A percentile compares a stretch with the other conserved stretches of the same genome.
These are phyloP conservation scores for Ctenopoma multispine DNA, from an alignment of 2,797 vertebrate species.

Conservation along the genomic window DNA sequence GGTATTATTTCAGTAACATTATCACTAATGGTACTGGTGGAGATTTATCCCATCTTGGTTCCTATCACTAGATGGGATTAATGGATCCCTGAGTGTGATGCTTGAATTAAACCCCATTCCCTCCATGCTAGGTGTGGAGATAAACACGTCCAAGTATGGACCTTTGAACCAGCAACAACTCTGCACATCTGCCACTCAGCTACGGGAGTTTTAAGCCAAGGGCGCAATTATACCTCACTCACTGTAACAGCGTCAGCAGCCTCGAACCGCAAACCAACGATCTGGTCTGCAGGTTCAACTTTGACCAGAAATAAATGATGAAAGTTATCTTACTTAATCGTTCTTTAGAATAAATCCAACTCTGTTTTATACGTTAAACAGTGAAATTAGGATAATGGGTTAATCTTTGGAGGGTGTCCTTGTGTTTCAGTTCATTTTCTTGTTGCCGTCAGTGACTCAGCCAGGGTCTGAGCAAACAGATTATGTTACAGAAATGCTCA, in stretches of 20 bases:
- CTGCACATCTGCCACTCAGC: slow-evolving; percentile 73
- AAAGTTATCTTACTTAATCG: slow-evolving; percentile 10
- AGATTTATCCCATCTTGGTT: slow-evolving; percentile 74
- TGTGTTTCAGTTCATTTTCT: neutral
- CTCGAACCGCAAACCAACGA: slow-evolving; percentile 21
- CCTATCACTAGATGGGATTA: slow-evolving; percentile 80
- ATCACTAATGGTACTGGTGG: slow-evolving; percentile 64
- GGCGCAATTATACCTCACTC: slow-evolving; percentile 39
- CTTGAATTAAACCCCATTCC: slow-evolving; percentile 74
- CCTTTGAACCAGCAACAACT: slow-evolving; percentile 65
- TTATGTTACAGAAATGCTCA: neutral
- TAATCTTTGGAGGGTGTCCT: neutral
- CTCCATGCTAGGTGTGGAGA: slow-evolving; percentile 65
- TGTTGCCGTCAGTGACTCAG: neutral
- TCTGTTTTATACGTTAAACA: neutral
- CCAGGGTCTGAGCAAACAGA: neutral
- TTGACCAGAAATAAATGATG: slow-evolving; percentile 28
- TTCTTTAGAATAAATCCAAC: neutral
- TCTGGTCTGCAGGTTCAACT: slow-evolving; percentile 37
- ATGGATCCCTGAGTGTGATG: slow-evolving; percentile 68
- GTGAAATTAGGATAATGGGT: neutral
- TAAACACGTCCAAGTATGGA: slow-evolving; percentile 66
- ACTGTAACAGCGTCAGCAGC: slow-evolving; percentile 32
- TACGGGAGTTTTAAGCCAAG: slow-evolving; percentile 51
- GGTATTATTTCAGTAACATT: slow-evolving; percentile 68